Evolutionary conservation across 37 sponge, comb jelly and placozoan species (phyloP).

Genomic region (Aphrocallistes beatrix): DNA sequence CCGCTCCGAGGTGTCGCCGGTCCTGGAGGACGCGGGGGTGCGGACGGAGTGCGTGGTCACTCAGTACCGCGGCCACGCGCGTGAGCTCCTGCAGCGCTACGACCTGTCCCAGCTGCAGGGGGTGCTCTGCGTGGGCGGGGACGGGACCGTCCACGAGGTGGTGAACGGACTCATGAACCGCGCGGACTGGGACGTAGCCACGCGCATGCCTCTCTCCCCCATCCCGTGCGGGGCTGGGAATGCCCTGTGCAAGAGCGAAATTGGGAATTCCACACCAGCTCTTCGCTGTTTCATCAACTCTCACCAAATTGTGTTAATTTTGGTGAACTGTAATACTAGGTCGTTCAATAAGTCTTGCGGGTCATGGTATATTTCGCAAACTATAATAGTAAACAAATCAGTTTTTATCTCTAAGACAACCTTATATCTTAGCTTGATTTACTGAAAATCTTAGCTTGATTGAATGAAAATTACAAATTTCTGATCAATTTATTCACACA

Average conservation of each 20-base stretch:
- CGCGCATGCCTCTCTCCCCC: slow-evolving; percentile 63
- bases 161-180: slow-evolving; percentile 86
- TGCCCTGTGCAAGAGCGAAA: slow-evolving; percentile 52
- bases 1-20: not conserved
- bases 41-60: not conserved
- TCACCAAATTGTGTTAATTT: too few relatives aligned
- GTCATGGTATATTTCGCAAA: too few relatives aligned
- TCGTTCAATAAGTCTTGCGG: too few relatives aligned
- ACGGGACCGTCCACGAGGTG: slow-evolving; percentile 81
- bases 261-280: slow-evolving; percentile 55
- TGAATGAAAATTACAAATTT: too few relatives aligned
- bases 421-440: too few relatives aligned
- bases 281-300: too few relatives aligned
- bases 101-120: slow-evolving; percentile 54
- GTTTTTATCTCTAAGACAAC: too few relatives aligned
- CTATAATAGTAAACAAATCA: too few relatives aligned
- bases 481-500: too few relatives aligned
- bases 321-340: too few relatives aligned
- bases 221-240: slow-evolving; percentile 89
- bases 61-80: slow-evolving; percentile 41
- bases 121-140: slow-evolving; percentile 67
- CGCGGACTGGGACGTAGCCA: slow-evolving; percentile 61
- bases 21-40: not conserved
- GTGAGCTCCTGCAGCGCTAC: slow-evolving; percentile 35
- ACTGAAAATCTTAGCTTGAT: too few relatives aligned